These are phyloP conservation scores for Sarcophaga bullata DNA, from an alignment of 1,140 invertebrate species.

Conservation along the genomic window DNA sequence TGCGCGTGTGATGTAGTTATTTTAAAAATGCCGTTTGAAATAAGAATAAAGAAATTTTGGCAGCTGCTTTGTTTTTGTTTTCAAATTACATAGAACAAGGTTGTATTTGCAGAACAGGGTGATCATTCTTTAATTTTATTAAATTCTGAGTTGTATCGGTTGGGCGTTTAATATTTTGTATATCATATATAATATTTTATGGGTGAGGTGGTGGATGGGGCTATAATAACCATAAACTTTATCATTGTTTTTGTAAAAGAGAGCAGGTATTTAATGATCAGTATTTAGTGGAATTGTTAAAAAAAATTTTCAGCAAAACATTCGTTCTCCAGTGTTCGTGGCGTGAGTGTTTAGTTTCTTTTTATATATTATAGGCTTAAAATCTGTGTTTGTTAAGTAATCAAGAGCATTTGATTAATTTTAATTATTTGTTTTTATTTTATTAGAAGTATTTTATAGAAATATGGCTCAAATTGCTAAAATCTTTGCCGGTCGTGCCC, in stretches of 20 bases:
- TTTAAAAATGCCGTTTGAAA: slow-evolving; percentile 18
- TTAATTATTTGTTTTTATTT: neutral
- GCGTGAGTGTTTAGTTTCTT: slow-evolving; percentile 21
- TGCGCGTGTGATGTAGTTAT: neutral
- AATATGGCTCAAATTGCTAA: slow-evolving; percentile 62
- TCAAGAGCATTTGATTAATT: neutral
- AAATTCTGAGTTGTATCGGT: no score
- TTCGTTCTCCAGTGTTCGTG: slow-evolving; percentile 39
- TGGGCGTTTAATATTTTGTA: no score
- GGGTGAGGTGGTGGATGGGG: no score
- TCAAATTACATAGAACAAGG: neutral
- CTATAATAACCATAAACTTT: no score
- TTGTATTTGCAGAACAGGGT: neutral
- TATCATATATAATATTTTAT: no score
- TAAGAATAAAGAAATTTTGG: neutral
- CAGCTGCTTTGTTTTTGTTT: slow-evolving; percentile 26
- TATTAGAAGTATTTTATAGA: neutral
- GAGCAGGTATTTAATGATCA: no score
- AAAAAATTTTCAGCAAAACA: neutral
- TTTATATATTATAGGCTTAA: neutral
- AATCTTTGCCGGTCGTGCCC: slow-evolving; percentile 55
- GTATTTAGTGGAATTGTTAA: no score
- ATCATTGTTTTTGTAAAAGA: no score
- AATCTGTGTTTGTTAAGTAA: slow-evolving; percentile 28
- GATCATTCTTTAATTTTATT: no score